These are phyloP conservation scores for Neomonachus schauinslandi DNA, from an alignment of 2,113 vertebrate genomes.

Conservation along the genomic window DNA sequence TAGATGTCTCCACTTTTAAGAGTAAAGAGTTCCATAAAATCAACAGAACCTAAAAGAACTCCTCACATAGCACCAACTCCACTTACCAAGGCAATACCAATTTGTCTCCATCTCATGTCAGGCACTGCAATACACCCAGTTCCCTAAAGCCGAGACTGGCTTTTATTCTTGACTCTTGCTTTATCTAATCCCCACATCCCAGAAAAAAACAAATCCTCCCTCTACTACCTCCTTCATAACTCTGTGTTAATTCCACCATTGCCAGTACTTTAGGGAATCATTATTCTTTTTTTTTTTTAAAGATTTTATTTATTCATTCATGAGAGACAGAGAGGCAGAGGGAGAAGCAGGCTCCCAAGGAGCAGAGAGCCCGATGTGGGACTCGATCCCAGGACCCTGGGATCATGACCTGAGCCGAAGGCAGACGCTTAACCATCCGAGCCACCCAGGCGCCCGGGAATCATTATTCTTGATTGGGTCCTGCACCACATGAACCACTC, in stretches of 20 bases:
- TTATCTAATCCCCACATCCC: neutral
- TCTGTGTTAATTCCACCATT: neutral
- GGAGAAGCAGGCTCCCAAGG: too few species aligned
- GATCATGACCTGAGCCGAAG: too few species aligned
- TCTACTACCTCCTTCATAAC: neutral
- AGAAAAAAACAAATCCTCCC: neutral
- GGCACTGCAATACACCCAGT: accelerated
- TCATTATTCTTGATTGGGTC: neutral
- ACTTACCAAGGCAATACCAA: neutral
- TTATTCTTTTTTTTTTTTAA: too few species aligned
- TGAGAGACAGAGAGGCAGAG: too few species aligned
- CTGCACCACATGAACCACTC: neutral
- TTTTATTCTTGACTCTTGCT: neutral
- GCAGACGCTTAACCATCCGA: too few species aligned
- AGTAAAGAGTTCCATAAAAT: neutral
- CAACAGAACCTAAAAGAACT: neutral
- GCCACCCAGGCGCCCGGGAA: too few species aligned
- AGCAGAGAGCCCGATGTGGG: too few species aligned
- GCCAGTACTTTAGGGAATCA: neutral
- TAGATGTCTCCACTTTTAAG: neutral
- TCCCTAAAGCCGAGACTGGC: neutral
- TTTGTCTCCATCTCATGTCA: neutral
- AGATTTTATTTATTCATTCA: too few species aligned
- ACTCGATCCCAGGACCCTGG: too few species aligned
- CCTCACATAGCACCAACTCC: neutral